These are phyloP conservation scores for Acromyrmex charruanus DNA, from an alignment of 1,140 invertebrate species.

Conservation along the genomic window DNA sequence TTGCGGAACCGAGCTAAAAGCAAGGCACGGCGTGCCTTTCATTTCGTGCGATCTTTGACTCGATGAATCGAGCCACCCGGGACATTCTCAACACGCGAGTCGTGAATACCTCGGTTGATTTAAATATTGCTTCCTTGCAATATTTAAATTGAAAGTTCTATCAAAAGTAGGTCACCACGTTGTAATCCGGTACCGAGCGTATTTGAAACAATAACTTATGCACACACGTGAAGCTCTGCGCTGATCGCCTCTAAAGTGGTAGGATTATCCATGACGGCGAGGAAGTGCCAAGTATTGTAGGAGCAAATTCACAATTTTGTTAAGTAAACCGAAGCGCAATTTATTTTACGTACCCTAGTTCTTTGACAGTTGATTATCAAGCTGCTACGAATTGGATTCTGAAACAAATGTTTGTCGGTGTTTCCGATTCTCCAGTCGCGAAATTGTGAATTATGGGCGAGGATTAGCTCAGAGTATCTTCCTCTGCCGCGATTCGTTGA, in stretches of 20 bases:
- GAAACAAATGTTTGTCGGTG: slow-evolving; percentile 18
- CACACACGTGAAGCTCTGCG: neutral
- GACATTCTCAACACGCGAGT: slow-evolving; percentile 5
- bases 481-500: neutral
- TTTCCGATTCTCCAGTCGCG: neutral
- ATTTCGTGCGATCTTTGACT: slow-evolving; percentile 21
- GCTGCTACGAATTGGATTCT: slow-evolving; percentile 3
- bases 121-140: slow-evolving; percentile 21
- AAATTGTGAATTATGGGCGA: slow-evolving; percentile 4
- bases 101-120: neutral
- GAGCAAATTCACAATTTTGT: slow-evolving; percentile 11
- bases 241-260: slow-evolving; percentile 1
- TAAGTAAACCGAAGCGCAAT: slow-evolving; percentile 7
- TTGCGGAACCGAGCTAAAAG: slow-evolving; percentile 18
- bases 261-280: neutral
- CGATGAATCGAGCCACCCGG: slow-evolving; percentile 20
- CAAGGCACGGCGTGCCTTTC: slow-evolving; percentile 20
- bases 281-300: neutral
- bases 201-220: slow-evolving; percentile 17
- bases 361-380: slow-evolving; percentile 32
- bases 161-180: neutral
- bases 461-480: slow-evolving; percentile 2
- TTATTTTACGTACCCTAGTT: slow-evolving; percentile 8
- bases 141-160: neutral
- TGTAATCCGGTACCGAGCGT: neutral